A percentile compares a stretch with the other conserved stretches of the same genome.
These are phyloP conservation scores for Drosophila acutilabella DNA, from an alignment of 2,888 invertebrate species.

Conservation along the genomic window DNA sequence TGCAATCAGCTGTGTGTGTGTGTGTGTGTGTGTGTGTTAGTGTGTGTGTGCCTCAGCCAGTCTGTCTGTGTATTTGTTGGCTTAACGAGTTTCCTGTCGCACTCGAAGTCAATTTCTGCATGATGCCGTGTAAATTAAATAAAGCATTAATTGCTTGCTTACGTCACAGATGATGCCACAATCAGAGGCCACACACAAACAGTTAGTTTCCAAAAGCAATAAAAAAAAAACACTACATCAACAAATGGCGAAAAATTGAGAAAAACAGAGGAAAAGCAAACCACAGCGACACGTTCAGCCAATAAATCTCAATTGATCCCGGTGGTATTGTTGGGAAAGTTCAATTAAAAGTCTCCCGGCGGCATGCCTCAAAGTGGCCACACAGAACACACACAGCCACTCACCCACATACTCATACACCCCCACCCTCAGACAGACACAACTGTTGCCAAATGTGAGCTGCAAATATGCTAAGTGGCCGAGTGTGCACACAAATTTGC, in stretches of 20 bases:
- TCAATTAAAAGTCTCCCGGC: slow-evolving; percentile 73
- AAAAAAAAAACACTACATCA: background rate
- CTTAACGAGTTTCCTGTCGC: slow-evolving; percentile 53
- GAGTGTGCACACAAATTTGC: slow-evolving; percentile 52
- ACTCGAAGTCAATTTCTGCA: slow-evolving; percentile 29
- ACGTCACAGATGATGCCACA: slow-evolving; percentile 40
- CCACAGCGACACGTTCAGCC: slow-evolving; percentile 68
- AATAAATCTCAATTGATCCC: slow-evolving; percentile 82
- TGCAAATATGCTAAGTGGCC: slow-evolving; percentile 64
- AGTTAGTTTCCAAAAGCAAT: slow-evolving; percentile 25
- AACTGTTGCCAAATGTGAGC: slow-evolving; percentile 36
- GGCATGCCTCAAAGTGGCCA: slow-evolving; percentile 49
- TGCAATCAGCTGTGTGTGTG: slow-evolving; percentile 3
- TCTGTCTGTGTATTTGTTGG: slow-evolving; percentile 13
- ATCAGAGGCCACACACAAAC: slow-evolving; percentile 13
- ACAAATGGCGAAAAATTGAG: background rate
- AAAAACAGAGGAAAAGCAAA: slow-evolving; percentile 20
- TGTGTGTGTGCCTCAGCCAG: background rate
- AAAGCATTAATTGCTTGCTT: slow-evolving; percentile 68
- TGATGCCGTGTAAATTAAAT: slow-evolving; percentile 61
- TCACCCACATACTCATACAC: slow-evolving; percentile 1
- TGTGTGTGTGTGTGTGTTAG: slow-evolving; percentile 1
- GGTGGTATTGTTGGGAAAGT: slow-evolving; percentile 73
- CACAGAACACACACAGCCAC: slow-evolving; percentile 17
- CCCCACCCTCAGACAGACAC: slow-evolving; percentile 1